Percentiles rank a stretch among this genome's conserved stretches.
These are phyloP conservation scores for Drosophila tanythrix DNA, from an alignment of 2,888 invertebrate genomes.

Conservation along the genomic window DNA sequence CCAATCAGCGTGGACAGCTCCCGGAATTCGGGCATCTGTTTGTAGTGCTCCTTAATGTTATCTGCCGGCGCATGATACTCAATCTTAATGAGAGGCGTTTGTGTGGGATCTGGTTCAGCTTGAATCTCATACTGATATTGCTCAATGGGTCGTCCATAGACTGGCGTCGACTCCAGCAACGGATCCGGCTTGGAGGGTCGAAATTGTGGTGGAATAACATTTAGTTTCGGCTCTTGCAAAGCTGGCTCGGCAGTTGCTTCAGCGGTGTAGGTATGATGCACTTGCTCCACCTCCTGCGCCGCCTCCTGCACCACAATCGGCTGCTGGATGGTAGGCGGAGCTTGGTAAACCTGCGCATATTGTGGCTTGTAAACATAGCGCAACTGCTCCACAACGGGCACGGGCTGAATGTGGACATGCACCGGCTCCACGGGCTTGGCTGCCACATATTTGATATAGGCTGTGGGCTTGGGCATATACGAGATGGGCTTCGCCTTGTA, in stretches of 20 bases:
- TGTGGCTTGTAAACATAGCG: constrained; percentile 75
- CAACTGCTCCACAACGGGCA: constrained; percentile 79
- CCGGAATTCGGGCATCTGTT: constrained; percentile 78
- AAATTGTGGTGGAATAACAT: constrained; percentile 59
- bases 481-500: constrained; percentile 49
- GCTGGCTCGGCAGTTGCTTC: constrained; percentile 31
- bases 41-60: constrained; percentile 73
- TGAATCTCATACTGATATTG: constrained; percentile 64
- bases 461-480: constrained; percentile 43
- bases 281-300: constrained; percentile 41
- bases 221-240: constrained; percentile 7
- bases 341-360: constrained; percentile 10
- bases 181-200: constrained; percentile 72
- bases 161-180: constrained; percentile 26
- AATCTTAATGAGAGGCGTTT: constrained; percentile 67
- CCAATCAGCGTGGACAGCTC: constrained; percentile 86
- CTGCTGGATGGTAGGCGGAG: constrained; percentile 56
- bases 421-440: constrained; percentile 51
- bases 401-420: constrained; percentile 78
- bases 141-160: constrained; percentile 51
- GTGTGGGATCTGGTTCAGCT: constrained; percentile 16
- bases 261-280: constrained; percentile 69
- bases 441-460: constrained; percentile 54
- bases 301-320: constrained; percentile 77
- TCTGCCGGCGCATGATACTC: constrained; percentile 73